Evolutionary conservation across 2,113 vertebrate species (phyloP).

Genomic region (Perca fluviatilis): DNA sequence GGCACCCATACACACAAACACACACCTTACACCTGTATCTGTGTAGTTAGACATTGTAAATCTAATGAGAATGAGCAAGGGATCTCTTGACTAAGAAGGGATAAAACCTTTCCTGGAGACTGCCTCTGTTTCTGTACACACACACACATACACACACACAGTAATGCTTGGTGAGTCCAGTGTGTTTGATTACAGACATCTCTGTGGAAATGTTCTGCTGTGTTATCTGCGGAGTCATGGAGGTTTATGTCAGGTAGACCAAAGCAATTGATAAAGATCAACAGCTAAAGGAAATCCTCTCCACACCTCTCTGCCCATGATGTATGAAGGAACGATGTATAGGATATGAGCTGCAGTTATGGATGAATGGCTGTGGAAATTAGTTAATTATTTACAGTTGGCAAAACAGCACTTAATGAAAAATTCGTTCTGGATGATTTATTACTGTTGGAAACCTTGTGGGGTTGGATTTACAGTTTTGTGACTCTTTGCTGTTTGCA

Average conservation of each 20-base stretch:
- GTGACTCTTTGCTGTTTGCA: constrained; percentile 12
- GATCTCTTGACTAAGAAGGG: constrained; percentile 36
- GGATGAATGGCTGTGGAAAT: neutral
- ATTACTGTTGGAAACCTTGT: neutral
- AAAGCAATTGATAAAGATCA: constrained; percentile 50
- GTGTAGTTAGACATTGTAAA: constrained; percentile 63
- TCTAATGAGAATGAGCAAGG: constrained; percentile 56
- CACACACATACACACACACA: neutral
- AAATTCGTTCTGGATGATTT: constrained; percentile 3
- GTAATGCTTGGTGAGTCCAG: neutral
- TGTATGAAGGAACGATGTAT: constrained; percentile 36
- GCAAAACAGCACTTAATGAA: neutral
- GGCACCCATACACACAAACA: constrained; percentile 10
- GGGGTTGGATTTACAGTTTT: neutral
- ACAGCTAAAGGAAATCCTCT: constrained; percentile 55
- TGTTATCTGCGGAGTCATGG: constrained; percentile 37
- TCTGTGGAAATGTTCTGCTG: constrained; percentile 46
- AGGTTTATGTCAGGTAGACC: constrained; percentile 41
- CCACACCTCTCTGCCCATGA: constrained; percentile 32
- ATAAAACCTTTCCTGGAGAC: constrained; percentile 75
- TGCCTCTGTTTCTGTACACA: constrained; percentile 4
- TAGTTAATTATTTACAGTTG: neutral
- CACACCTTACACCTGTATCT: constrained; percentile 46
- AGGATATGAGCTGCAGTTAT: constrained; percentile 8
- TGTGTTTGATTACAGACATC: constrained; percentile 15